These are phyloP conservation scores for Oasisia sp. DNA, from an alignment of 2,888 invertebrate genomes.

Conservation along the genomic window DNA sequence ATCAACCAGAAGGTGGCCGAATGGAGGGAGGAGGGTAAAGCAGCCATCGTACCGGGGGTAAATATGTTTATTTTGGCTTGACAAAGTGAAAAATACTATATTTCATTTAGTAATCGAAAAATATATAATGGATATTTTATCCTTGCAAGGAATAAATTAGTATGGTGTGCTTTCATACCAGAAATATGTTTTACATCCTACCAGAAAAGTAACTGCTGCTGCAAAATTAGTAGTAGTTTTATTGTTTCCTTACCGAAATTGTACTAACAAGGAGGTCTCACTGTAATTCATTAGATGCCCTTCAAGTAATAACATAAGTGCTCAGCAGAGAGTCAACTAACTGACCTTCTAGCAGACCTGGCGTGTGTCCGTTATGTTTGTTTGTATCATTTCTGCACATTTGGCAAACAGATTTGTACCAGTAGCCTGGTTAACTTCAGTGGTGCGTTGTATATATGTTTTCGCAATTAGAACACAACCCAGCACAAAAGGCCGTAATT, in stretches of 20 bases:
- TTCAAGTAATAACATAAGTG: not conserved
- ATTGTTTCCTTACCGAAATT: not conserved
- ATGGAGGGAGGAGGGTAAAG: constrained; percentile 99
- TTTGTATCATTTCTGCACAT: too few relatives aligned
- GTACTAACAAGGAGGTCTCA: not conserved
- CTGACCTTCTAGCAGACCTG: too few relatives aligned
- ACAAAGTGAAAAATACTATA: not conserved
- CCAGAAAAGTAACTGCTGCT: not conserved
- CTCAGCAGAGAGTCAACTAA: not conserved
- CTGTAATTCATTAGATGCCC: not conserved
- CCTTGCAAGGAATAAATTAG: not conserved
- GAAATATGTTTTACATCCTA: not conserved
- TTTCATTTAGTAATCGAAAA: not conserved
- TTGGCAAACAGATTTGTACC: too few relatives aligned
- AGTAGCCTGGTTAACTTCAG: too few relatives aligned
- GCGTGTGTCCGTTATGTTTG: too few relatives aligned
- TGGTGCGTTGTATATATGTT: too few relatives aligned
- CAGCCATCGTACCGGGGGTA: constrained; percentile 96
- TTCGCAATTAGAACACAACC: too few relatives aligned
- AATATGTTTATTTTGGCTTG: constrained; percentile 8
- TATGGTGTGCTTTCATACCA: not conserved
- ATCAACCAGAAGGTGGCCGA: constrained; percentile 97
- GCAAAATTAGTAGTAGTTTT: not conserved
- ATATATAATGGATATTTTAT: not conserved
- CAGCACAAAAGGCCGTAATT: not conserved